Evolutionary conservation across 2,113 vertebrate genomes (phyloP).

Genomic region (Choloepus hoffmanni): DNA sequence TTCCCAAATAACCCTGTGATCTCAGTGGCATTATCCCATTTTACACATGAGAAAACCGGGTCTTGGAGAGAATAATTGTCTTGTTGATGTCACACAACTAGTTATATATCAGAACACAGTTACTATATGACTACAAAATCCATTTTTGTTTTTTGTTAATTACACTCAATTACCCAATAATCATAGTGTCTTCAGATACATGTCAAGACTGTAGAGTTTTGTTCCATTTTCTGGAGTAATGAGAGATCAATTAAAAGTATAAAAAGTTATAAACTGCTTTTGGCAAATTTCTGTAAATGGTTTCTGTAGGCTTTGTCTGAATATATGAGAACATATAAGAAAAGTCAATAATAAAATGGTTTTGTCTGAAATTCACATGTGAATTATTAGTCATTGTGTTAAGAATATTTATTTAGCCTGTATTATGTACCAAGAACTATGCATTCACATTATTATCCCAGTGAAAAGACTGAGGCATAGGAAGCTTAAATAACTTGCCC

Average conservation of each 20-base stretch:
- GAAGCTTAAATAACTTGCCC: neutral
- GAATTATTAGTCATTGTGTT: neutral
- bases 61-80: neutral
- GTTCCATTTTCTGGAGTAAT: slow-evolving; percentile 23
- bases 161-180: neutral
- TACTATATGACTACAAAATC: neutral
- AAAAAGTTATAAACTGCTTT: neutral
- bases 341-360: neutral
- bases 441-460: neutral
- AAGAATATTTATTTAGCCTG: neutral
- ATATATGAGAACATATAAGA: neutral
- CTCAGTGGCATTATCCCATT: neutral
- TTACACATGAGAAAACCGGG: neutral
- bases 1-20: slow-evolving; percentile 5
- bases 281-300: neutral
- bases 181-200: neutral
- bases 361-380: neutral
- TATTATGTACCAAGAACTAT: neutral
- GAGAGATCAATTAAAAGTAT: neutral
- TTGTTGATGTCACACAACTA: neutral
- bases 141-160: neutral
- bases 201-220: neutral
- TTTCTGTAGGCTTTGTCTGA: neutral
- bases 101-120: neutral
- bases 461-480: neutral